These are phyloP conservation scores for Etia nguti DNA, from an alignment of 2,113 vertebrate species.

Conservation along the genomic window DNA sequence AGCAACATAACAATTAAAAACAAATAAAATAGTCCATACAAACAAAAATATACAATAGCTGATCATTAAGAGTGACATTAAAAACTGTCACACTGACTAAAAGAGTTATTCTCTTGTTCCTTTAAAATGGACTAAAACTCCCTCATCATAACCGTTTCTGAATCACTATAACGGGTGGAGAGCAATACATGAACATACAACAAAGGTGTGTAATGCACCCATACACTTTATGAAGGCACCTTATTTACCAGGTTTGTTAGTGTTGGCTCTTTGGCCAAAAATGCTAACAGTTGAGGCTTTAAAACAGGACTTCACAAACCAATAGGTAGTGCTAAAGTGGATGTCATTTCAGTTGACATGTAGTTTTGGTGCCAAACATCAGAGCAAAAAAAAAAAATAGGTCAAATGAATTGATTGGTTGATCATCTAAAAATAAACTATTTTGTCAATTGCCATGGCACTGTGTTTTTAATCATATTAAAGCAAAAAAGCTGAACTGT, in stretches of 20 bases:
- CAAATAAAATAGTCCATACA: rapidly evolving
- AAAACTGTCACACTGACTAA: not conserved
- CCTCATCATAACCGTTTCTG: not conserved
- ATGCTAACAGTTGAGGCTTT: not conserved
- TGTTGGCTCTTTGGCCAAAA: too few species aligned
- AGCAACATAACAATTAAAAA: not conserved
- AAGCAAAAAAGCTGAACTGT: not conserved
- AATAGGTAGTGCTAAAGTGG: not conserved
- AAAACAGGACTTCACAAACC: not conserved
- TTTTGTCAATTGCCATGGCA: not conserved
- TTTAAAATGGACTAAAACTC: not conserved
- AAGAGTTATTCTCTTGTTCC: not conserved
- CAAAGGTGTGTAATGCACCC: not conserved
- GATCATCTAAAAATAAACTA: not conserved
- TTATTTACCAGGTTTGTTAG: not conserved
- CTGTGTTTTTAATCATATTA: not conserved
- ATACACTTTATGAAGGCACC: not conserved
- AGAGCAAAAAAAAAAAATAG: not conserved
- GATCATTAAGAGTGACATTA: not conserved
- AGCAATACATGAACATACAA: not conserved
- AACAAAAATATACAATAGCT: not conserved
- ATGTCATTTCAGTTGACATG: not conserved
- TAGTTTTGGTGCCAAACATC: not conserved
- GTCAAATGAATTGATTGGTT: not conserved
- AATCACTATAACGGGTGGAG: not conserved